A percentile compares a stretch with the other conserved stretches of the same genome.
Conservation (phyloP, 2,113 vertebrate species). For the Xenopus borealis region DNA sequence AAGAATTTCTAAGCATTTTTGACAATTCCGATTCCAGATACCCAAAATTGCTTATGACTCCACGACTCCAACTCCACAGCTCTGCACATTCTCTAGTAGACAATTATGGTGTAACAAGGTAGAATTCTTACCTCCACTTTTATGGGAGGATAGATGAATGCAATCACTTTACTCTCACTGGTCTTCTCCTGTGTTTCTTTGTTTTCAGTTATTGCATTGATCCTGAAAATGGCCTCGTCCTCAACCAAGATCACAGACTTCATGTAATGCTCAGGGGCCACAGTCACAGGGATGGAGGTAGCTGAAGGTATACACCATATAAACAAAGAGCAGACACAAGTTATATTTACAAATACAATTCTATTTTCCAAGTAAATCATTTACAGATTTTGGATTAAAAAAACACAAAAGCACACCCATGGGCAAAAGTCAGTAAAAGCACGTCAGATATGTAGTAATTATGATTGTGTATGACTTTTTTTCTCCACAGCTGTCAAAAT, state of each 20-base stretch:
- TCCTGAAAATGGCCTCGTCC: conserved; percentile 51
- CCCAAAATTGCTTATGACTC: neutral
- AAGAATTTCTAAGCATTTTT: neutral
- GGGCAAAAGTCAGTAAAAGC: no score
- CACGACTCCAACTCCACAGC: neutral
- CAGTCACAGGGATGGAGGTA: conserved; percentile 50
- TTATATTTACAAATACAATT: no score
- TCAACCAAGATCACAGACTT: conserved; percentile 13
- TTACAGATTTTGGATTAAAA: no score
- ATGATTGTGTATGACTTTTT: no score
- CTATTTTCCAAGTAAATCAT: no score
- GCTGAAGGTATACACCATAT: neutral
- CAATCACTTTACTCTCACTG: conserved; percentile 36
- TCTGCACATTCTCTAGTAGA: neutral
- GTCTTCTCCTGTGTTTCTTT: conserved; percentile 42
- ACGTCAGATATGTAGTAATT: no score
- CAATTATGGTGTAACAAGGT: neutral
- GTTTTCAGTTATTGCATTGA: conserved; percentile 48
- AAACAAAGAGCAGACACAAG: no score
- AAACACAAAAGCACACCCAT: no score
- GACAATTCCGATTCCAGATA: neutral
- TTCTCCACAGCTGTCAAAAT: no score
- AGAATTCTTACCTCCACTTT: conserved; percentile 56
- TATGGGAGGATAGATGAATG: conserved; percentile 58
- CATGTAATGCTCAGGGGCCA: conserved; percentile 41